Conservation (phyloP, 2,888 invertebrate species). For the Philaethria dido region DNA sequence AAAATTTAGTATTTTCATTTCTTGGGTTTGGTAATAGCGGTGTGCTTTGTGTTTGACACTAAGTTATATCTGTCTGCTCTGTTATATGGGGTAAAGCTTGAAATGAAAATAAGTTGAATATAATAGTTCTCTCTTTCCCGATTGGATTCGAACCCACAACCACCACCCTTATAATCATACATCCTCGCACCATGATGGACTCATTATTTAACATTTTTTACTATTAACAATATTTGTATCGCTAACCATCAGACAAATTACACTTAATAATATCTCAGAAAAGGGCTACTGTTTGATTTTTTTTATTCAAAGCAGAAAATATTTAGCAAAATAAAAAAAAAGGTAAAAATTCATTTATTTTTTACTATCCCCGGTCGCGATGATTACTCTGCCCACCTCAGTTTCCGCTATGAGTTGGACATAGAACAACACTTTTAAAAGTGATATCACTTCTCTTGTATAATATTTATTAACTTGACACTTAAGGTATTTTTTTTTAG, state of each 20-base stretch:
- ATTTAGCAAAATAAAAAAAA: conserved; percentile 61
- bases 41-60: too few species aligned
- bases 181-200: too few species aligned
- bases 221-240: conserved; percentile 53
- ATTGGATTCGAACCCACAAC: too few species aligned
- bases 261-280: conserved; percentile 57
- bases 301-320: conserved; percentile 74
- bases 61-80: too few species aligned
- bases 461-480: too few species aligned
- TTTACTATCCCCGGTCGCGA: conserved; percentile 69
- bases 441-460: not conserved
- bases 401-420: conserved; percentile 60
- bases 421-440: not conserved
- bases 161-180: too few species aligned
- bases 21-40: too few species aligned
- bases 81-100: too few species aligned
- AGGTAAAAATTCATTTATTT: conserved; percentile 71
- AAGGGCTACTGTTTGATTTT: conserved; percentile 55
- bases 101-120: too few species aligned
- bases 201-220: conserved; percentile 51
- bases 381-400: conserved; percentile 61
- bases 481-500: too few species aligned
- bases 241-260: conserved; percentile 55
- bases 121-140: too few species aligned
- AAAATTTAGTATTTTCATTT: too few species aligned